phyloP scores from a whole-genome alignment of 2,888 invertebrate species.

The Dolichomitus sp. region DNA sequence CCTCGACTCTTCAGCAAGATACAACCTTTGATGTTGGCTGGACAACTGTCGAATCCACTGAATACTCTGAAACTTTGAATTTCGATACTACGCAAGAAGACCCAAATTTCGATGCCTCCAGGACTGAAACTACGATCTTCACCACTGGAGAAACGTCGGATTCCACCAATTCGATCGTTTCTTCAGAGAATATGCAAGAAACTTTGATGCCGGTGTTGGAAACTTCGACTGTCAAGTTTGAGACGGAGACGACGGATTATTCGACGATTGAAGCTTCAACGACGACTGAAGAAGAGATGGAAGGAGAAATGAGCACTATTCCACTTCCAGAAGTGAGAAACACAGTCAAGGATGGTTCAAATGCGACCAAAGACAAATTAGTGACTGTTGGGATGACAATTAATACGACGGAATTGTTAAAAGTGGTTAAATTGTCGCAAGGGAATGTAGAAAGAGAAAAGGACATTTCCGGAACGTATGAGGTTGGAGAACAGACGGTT shows the following conservation, averaged over 20 bases:
- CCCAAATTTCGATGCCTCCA: constrained; percentile 53
- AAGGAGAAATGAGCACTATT: constrained; percentile 20
- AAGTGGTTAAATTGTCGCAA: neutral
- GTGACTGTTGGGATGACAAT: neutral
- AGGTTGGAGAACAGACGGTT: constrained; percentile 14
- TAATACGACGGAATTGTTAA: constrained; percentile 24
- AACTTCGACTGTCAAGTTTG: constrained; percentile 25
- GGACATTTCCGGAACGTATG: constrained; percentile 5
- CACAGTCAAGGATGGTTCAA: neutral
- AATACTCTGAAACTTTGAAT: constrained; percentile 61
- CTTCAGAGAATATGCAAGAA: constrained; percentile 3
- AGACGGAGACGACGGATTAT: constrained; percentile 46
- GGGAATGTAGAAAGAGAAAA: neutral
- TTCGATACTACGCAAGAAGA: constrained; percentile 28
- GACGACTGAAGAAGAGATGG: neutral
- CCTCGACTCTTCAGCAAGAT: constrained; percentile 69
- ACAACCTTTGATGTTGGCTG: constrained; percentile 33
- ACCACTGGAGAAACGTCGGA: constrained; percentile 23
- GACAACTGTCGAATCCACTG: constrained; percentile 49
- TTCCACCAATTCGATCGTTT: constrained; percentile 3
- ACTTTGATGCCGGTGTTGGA: constrained; percentile 13
- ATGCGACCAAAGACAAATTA: neutral
- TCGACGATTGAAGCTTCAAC: constrained; percentile 35
- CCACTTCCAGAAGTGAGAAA: constrained; percentile 4
- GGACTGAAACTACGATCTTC: constrained; percentile 11